phyloP scores from a whole-genome alignment of 2,797 vertebrate species.

The Myripristis murdjan region DNA sequence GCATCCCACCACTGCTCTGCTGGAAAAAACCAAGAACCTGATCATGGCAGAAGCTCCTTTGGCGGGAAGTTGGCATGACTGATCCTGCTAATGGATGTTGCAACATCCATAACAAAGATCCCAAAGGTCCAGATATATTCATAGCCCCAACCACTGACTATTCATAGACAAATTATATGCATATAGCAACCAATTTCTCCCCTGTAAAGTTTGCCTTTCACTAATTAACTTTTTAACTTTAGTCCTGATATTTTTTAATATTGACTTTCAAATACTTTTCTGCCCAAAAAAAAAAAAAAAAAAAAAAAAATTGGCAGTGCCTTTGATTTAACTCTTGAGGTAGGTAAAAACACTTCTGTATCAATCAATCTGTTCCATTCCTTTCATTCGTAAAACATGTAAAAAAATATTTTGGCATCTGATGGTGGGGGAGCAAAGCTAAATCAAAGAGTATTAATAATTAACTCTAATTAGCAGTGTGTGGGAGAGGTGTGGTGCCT shows the following conservation, averaged over 20 bases:
- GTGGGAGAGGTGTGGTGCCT: constrained; percentile 85
- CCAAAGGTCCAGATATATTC: background rate
- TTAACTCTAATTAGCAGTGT: constrained; percentile 88
- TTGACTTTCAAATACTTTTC: constrained; percentile 69
- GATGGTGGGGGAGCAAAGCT: constrained; percentile 77
- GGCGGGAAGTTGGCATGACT: background rate
- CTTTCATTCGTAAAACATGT: constrained; percentile 85
- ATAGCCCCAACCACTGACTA: background rate
- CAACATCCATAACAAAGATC: background rate
- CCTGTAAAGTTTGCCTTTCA: constrained; percentile 46
- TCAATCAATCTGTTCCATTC: constrained; percentile 84
- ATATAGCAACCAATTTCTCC: constrained; percentile 19
- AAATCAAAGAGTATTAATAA: constrained; percentile 90
- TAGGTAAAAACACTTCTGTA: constrained; percentile 67
- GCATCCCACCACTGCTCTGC: constrained; percentile 24
- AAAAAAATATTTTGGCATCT: constrained; percentile 81
- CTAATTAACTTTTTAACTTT: constrained; percentile 65
- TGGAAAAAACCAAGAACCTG: constrained; percentile 8
- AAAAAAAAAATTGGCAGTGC: constrained; percentile 75
- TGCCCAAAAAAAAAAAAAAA: constrained; percentile 80
- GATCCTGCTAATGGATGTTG: background rate
- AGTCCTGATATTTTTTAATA: constrained; percentile 66
- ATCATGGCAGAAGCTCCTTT: constrained; percentile 1
- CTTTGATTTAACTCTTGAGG: constrained; percentile 84
- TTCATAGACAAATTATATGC: background rate